Percentiles rank a stretch among this genome's conserved stretches.
phyloP scores from a whole-genome alignment of 2,113 vertebrate genomes.

The Siniperca chuatsi region DNA sequence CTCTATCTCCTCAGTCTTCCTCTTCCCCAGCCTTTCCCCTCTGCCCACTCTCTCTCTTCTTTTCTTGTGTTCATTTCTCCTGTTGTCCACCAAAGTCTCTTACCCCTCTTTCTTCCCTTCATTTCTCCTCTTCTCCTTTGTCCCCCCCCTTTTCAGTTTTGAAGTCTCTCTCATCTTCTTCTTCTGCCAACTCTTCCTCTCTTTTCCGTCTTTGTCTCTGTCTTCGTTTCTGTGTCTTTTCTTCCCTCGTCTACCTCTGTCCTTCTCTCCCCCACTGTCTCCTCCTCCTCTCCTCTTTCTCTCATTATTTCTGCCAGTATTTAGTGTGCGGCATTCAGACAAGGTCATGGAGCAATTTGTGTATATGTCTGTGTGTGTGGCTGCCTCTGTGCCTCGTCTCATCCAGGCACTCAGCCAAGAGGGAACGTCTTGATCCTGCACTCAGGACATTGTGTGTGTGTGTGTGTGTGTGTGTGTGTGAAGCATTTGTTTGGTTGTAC shows the following conservation, averaged over 20 bases:
- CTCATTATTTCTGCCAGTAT: constrained; percentile 58
- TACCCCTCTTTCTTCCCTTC: background rate
- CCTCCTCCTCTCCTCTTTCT: background rate
- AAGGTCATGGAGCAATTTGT: constrained; percentile 73
- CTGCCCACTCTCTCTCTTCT: background rate
- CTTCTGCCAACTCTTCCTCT: background rate
- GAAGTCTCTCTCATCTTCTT: background rate
- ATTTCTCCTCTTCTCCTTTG: background rate
- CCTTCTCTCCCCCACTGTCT: background rate
- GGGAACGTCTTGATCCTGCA: constrained; percentile 59
- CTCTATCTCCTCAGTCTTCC: background rate
- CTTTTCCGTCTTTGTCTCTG: background rate
- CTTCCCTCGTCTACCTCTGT: constrained; percentile 5
- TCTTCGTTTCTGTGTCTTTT: background rate
- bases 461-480: constrained; percentile 27
- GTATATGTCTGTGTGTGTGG: constrained; percentile 19
- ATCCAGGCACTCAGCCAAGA: constrained; percentile 71
- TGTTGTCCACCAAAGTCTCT: too few species aligned
- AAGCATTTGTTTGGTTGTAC: constrained; percentile 41
- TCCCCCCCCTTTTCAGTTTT: background rate
- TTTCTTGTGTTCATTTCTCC: background rate
- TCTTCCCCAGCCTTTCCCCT: too few species aligned
- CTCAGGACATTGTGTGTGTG: constrained; percentile 54
- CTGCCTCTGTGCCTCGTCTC: constrained; percentile 35
- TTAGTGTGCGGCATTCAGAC: constrained; percentile 65